These are phyloP conservation scores for Brachionus calyciflorus DNA, from an alignment of 1,140 invertebrate genomes.

Conservation along the genomic window DNA sequence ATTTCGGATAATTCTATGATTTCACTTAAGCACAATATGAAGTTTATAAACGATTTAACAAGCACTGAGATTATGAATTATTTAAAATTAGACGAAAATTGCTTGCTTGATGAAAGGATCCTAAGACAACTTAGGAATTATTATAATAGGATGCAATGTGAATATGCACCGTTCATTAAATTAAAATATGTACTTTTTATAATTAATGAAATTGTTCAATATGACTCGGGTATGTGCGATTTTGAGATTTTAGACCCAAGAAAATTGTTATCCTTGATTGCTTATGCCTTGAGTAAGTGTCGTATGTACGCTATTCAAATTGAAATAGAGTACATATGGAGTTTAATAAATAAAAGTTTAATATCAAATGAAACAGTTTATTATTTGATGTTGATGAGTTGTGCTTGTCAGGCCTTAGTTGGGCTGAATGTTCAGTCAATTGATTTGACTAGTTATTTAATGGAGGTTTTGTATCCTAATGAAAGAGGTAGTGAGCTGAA, in stretches of 20 bases:
- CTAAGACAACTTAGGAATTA: conserved; percentile 1
- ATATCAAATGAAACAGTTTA: background rate
- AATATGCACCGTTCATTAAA: conserved; percentile 34
- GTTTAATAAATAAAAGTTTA: conserved; percentile 8
- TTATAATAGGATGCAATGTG: conserved; percentile 32
- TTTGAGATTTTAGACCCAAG: conserved; percentile 14
- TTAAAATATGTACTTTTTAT: conserved; percentile 19
- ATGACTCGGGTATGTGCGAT: background rate
- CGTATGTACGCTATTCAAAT: conserved; percentile 24
- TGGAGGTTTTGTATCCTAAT: background rate
- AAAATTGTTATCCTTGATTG: background rate
- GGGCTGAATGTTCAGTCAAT: background rate
- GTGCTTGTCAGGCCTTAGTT: background rate
- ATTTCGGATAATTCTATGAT: conserved; percentile 6
- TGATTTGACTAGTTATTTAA: background rate
- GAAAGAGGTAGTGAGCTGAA: background rate
- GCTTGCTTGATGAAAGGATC: background rate
- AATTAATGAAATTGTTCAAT: background rate
- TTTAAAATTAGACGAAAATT: background rate
- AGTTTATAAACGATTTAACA: background rate
- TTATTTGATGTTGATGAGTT: background rate
- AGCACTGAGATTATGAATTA: background rate
- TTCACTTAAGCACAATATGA: background rate
- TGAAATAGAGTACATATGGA: conserved; percentile 29
- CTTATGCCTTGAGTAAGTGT: conserved; percentile 4